Percentiles rank a stretch among this genome's conserved stretches.
These are phyloP conservation scores for Myotis pilosus DNA, from an alignment of 2,797 vertebrate species.

Conservation along the genomic window DNA sequence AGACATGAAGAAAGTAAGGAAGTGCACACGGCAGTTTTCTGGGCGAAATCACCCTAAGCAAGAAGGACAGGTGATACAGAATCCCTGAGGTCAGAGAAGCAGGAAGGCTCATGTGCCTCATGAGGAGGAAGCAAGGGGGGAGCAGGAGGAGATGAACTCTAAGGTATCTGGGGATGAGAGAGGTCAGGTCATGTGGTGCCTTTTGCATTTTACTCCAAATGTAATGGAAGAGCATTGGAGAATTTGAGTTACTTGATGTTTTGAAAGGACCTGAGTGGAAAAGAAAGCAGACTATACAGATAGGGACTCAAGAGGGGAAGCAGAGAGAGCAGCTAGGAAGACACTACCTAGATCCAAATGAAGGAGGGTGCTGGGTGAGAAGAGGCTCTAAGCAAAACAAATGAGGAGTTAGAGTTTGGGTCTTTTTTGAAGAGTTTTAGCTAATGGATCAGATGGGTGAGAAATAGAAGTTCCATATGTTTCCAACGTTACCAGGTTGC, in stretches of 20 bases:
- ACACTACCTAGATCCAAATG: background rate
- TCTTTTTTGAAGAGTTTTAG: background rate
- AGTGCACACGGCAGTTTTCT: background rate
- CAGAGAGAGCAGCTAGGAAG: background rate
- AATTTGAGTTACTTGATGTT: background rate
- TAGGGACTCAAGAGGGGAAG: background rate
- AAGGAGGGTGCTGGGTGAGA: background rate
- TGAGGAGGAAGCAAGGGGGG: background rate
- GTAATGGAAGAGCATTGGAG: background rate
- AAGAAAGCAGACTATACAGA: background rate
- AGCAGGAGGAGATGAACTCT: background rate
- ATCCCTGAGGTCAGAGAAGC: background rate
- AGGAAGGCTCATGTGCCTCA: background rate
- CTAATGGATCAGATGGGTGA: background rate
- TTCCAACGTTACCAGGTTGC: background rate
- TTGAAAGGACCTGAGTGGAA: background rate
- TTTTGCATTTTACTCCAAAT: background rate
- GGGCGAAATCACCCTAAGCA: background rate
- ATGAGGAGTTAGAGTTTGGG: background rate
- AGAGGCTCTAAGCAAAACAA: background rate
- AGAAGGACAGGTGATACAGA: background rate
- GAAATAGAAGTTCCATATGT: background rate
- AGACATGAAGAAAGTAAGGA: background rate
- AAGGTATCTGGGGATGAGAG: too few species aligned
- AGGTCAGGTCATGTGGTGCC: background rate